These are phyloP conservation scores for Chiloscyllium punctatum DNA, from an alignment of 2,797 vertebrate species.

Conservation along the genomic window DNA sequence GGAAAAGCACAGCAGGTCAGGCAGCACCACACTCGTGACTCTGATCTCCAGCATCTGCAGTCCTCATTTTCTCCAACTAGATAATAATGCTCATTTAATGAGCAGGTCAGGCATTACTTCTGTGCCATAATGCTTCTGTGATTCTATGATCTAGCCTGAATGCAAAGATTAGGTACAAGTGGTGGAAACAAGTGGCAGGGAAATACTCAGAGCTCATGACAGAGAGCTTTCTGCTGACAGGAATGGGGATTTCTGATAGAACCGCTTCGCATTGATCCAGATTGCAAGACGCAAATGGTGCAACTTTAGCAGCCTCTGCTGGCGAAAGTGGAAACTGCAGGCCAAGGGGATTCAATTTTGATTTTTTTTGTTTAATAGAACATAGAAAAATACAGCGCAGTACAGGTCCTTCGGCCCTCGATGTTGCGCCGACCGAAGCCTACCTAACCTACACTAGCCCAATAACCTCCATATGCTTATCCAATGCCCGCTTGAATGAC, in stretches of 20 bases:
- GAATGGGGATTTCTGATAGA: not conserved
- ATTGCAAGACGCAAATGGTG: not conserved
- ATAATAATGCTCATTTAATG: too few species aligned
- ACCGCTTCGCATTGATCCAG: not conserved
- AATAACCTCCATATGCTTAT: too few species aligned
- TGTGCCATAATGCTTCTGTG: not conserved
- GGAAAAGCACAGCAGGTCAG: too few species aligned
- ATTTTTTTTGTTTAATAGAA: too few species aligned
- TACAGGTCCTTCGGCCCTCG: too few species aligned
- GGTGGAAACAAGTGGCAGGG: not conserved
- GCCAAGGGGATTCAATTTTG: not conserved
- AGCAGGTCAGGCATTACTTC: not conserved
- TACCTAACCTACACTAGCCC: too few species aligned
- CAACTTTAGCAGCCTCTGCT: not conserved
- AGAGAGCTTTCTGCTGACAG: not conserved
- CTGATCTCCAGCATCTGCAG: too few species aligned
- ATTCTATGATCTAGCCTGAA: not conserved
- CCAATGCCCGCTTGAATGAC: too few species aligned
- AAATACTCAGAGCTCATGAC: not conserved
- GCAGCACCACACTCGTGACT: too few species aligned
- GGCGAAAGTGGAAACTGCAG: not conserved
- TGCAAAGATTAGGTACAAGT: not conserved
- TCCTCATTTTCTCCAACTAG: too few species aligned
- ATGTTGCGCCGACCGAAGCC: too few species aligned
- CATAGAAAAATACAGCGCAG: too few species aligned